These are phyloP conservation scores for Sipha maydis DNA, from an alignment of 2,888 invertebrate genomes.

Conservation along the genomic window DNA sequence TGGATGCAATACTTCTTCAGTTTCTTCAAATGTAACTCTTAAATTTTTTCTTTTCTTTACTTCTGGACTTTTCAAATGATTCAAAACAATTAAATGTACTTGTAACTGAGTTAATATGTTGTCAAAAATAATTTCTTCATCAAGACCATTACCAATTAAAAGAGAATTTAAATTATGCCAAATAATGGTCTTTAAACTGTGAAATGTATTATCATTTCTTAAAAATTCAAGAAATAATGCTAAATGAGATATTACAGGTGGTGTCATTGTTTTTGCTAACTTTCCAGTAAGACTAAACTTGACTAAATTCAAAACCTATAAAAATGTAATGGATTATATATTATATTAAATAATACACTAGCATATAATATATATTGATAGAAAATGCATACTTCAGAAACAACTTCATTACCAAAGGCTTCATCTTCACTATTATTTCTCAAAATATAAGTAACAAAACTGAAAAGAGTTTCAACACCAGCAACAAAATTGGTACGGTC, in stretches of 20 bases:
- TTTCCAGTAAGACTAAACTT: slow-evolving; percentile 53
- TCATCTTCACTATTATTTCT: slow-evolving; percentile 34
- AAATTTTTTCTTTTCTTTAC: slow-evolving; percentile 46
- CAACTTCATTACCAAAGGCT: slow-evolving; percentile 1
- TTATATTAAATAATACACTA: too few species aligned
- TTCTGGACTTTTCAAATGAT: slow-evolving; percentile 50
- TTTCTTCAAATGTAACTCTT: slow-evolving; percentile 56
- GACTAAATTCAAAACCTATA: slow-evolving; percentile 35
- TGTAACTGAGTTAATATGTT: slow-evolving; percentile 20
- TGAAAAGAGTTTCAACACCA: slow-evolving; percentile 55
- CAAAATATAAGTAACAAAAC: slow-evolving; percentile 36
- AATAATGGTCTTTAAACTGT: slow-evolving; percentile 16
- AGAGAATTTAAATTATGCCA: slow-evolving; percentile 43
- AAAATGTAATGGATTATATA: not conserved
- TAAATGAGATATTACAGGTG: slow-evolving; percentile 54
- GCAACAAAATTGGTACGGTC: slow-evolving; percentile 53
- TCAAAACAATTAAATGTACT: slow-evolving; percentile 54
- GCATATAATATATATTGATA: not conserved
- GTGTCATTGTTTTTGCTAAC: slow-evolving; percentile 57
- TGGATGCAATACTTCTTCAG: slow-evolving; percentile 3
- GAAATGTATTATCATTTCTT: slow-evolving; percentile 13
- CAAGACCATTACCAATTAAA: slow-evolving; percentile 30
- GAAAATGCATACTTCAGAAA: slow-evolving; percentile 30
- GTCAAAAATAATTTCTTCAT: slow-evolving; percentile 54
- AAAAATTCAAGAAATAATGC: slow-evolving; percentile 45